A percentile compares a stretch with the other conserved stretches of the same genome.
phyloP scores from a whole-genome alignment of 2,888 invertebrate species.

The Ornithoptera alexandrae region DNA sequence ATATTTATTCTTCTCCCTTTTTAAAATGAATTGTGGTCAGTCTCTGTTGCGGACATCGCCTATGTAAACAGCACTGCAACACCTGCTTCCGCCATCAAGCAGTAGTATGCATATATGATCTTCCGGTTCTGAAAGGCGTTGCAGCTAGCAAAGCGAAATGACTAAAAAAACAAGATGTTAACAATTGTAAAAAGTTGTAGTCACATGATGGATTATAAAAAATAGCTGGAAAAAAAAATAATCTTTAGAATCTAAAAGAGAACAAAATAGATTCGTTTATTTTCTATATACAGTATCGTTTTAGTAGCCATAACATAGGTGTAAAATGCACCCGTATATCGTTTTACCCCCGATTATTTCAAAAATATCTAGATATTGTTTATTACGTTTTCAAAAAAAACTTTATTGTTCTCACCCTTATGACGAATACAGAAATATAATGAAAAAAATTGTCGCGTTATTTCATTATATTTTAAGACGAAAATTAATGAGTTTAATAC shows the following conservation, averaged over 20 bases:
- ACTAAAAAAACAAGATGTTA: no score
- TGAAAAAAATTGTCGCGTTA: neutral
- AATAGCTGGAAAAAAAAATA: neutral
- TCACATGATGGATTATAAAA: neutral
- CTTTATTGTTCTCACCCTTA: slow-evolving; percentile 13
- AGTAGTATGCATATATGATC: no score
- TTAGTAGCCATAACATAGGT: neutral
- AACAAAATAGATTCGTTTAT: neutral
- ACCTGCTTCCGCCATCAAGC: no score
- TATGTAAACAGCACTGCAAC: no score
- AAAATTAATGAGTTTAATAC: neutral
- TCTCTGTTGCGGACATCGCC: no score
- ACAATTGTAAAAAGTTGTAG: no score
- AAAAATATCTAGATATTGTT: slow-evolving; percentile 21
- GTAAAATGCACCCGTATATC: slow-evolving; percentile 13
- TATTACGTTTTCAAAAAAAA: slow-evolving; percentile 8
- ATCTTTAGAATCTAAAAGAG: neutral
- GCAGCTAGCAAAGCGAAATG: no score
- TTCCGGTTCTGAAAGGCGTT: no score
- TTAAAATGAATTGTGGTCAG: neutral
- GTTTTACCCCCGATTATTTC: slow-evolving; percentile 5
- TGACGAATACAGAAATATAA: neutral
- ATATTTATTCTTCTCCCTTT: neutral
- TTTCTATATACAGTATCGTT: neutral
- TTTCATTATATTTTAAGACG: neutral